A percentile compares a stretch with the other conserved stretches of the same genome.
Conservation (phyloP, 2,113 vertebrate genomes). For the Todiramphus saurophagus region DNA sequence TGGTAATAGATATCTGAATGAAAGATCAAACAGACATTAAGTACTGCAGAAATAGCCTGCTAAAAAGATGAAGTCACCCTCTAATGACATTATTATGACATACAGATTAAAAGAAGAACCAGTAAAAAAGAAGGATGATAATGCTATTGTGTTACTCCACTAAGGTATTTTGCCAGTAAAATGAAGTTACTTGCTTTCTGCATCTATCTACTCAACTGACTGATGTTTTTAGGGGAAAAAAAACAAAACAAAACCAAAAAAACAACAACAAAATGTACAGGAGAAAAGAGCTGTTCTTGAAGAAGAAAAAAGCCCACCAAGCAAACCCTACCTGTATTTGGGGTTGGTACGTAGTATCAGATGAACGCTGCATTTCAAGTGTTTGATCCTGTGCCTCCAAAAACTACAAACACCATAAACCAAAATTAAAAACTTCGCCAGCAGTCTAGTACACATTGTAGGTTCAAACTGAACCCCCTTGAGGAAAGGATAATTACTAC, state of each 20-base stretch:
- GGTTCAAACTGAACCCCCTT: slow-evolving; percentile 74
- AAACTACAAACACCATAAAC: slow-evolving; percentile 71
- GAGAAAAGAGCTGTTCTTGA: neutral
- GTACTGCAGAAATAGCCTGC: slow-evolving; percentile 56
- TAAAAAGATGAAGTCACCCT: slow-evolving; percentile 70
- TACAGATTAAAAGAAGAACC: slow-evolving; percentile 65
- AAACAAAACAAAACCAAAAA: neutral
- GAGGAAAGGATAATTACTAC: slow-evolving; percentile 83
- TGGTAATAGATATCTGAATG: slow-evolving; percentile 63
- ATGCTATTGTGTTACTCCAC: slow-evolving; percentile 48
- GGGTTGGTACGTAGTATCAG: slow-evolving; percentile 58
- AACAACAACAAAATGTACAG: neutral
- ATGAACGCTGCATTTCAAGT: slow-evolving; percentile 56
- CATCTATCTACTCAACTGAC: neutral
- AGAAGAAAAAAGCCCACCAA: slow-evolving; percentile 52
- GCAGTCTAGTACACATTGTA: slow-evolving; percentile 75
- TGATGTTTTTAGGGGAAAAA: neutral
- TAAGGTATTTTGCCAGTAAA: slow-evolving; percentile 52
- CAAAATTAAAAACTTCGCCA: slow-evolving; percentile 75
- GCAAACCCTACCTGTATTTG: slow-evolving; percentile 42
- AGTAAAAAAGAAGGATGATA: slow-evolving; percentile 59
- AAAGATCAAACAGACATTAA: slow-evolving; percentile 68
- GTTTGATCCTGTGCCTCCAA: slow-evolving; percentile 78
- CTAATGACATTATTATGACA: slow-evolving; percentile 69
- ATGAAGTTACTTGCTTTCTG: slow-evolving; percentile 41